Base-by-base conservation (phyloP, 2,797 vertebrate species). In the Fistularia commersonii region DNA sequence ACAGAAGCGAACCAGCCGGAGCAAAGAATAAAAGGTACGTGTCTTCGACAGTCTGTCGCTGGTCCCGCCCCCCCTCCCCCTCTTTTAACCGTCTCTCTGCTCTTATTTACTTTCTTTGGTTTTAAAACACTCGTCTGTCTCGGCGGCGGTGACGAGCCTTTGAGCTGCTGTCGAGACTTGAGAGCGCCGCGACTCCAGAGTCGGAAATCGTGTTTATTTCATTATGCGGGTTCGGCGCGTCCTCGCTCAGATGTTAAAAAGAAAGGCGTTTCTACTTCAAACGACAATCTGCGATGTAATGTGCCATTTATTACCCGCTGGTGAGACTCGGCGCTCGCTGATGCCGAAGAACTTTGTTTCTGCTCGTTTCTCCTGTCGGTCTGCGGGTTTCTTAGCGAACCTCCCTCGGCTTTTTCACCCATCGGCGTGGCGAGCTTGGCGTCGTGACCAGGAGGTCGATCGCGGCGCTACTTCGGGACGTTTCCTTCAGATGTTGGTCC, bases 71-170 rank as follows among this genome's bases (percentile, higher is more conserved):
- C 64, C 67, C 70, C 68, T 55, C 42, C 47, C 60, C 59, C 61
- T 58, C 64, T 66, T 76, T 77, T 51, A 70, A 76, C 54, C 54
- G 47, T 68, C 74, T 76, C 37, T 47, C 64, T 53, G 63, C 51
- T 56, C 33, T 69, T 80, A 57, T 78, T 82, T 77, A 64, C 74
- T 62, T 38, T 84, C 87, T 89, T 87, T 89, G 83, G 82, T 68
- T 72, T 82, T 55, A 71, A n/a, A n/a, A n/a, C n/a, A n/a, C n/a
- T n/a, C n/a, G n/a, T n/a, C n/a, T n/a, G n/a, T n/a, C n/a, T n/a
- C n/a, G n/a, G n/a, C 85, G 64, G 75, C 69, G 55, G 74, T 77
- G 86, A 85, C 81, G 77, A 45, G 52, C 69, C 81, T 82, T 75
- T 80, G 60, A 82, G 68, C 62, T 76, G n/a, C n/a, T n/a, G n/a